Percentiles rank a stretch among this genome's conserved stretches.
These are phyloP conservation scores for Nudaria mundana DNA, from an alignment of 2,888 invertebrate genomes.

Conservation along the genomic window DNA sequence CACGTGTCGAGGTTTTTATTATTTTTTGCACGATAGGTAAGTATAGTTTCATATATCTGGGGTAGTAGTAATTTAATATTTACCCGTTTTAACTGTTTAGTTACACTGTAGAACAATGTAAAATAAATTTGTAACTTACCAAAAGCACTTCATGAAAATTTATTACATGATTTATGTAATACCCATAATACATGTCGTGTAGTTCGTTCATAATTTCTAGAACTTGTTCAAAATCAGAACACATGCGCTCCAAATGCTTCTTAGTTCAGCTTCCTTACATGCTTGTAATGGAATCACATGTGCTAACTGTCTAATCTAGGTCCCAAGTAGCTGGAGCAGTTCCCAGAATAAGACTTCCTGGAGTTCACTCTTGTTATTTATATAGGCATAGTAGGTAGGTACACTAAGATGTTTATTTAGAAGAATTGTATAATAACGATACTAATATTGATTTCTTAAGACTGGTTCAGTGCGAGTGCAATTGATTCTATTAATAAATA, in stretches of 20 bases:
- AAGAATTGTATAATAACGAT: neutral
- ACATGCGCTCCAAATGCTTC: constrained; percentile 39
- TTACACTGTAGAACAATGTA: neutral
- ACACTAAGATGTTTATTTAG: too few species aligned
- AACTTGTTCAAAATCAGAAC: constrained; percentile 20
- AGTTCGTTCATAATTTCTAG: constrained; percentile 9
- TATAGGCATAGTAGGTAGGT: too few species aligned
- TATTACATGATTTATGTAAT: constrained; percentile 6
- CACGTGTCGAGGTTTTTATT: too few species aligned
- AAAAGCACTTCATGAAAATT: constrained; percentile 10
- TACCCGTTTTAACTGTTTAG: too few species aligned
- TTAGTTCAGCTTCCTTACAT: constrained; percentile 20
- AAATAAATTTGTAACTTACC: constrained; percentile 1
- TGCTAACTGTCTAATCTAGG: constrained; percentile 29
- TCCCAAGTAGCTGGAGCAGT: constrained; percentile 9
- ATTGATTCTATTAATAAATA: too few species aligned
- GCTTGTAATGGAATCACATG: constrained; percentile 18
- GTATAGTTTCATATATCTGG: too few species aligned
- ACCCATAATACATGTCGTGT: constrained; percentile 9
- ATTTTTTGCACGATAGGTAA: too few species aligned
- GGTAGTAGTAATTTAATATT: neutral
- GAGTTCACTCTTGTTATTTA: neutral
- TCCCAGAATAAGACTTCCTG: constrained; percentile 15
- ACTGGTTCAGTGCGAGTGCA: too few species aligned
- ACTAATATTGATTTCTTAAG: neutral